Evolutionary conservation across 2,888 invertebrate genomes (phyloP), one percentile per base, ranked within the genome.

Genomic region (Lycia hirtaria): DNA sequence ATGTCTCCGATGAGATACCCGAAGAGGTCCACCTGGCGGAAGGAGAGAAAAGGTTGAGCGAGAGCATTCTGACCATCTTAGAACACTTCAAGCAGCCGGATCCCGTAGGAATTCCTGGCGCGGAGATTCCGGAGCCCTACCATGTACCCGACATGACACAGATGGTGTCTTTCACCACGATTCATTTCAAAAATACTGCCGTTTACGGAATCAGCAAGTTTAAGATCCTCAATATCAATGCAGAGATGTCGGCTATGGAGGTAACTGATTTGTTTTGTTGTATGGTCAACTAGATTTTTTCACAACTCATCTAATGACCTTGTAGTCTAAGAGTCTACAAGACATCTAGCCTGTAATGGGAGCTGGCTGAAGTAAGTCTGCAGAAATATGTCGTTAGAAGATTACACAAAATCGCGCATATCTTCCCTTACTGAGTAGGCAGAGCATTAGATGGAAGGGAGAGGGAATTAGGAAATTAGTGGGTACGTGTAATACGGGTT

Each of bases 51-150:
- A 95, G 94, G 71, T 86, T 97, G 43, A 95, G 96, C 56, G 94
- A 96, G 57, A 94, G 95, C 74, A 93, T 97, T 38, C 88, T 95
- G 38, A 90, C 92, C 4, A 89, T 97, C 7, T 76, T 97, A 33
- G 95, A 96, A 56, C 97, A 97, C 78, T 97, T 95, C 82, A 96
- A 97, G 80, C 94, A 96, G 73, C 93, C 94, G n/a, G 95, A 97
- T 80, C 97, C 97, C 0, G 89, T 96, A 4, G 97, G 97, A 4
- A 78, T 97, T 14, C 97, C 97, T 0, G 96, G 96, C 0, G 95
- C 94, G 0, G 94, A 95, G 1, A 93, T 97, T 49, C 96, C 96
- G 0, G 97, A 97, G 77, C 97, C 98, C 0, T 94, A 96, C 88
- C 87, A 93, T 0, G 94, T 97, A 20, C 97, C 97, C 0, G 94